Evolutionary conservation across 2,888 invertebrate species (phyloP).

Genomic region (Anthophora plumipes): DNA sequence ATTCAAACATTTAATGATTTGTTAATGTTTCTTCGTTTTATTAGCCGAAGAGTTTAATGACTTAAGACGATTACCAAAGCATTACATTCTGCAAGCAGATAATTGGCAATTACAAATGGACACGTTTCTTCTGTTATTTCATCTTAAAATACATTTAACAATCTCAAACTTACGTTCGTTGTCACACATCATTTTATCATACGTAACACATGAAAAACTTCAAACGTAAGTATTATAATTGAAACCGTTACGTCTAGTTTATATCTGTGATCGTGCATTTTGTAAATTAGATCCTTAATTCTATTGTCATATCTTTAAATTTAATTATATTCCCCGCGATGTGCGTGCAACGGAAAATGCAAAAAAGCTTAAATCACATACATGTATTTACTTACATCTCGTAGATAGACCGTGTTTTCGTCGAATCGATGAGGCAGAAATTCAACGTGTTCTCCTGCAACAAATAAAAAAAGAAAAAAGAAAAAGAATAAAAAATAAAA

Average conservation of each 20-base stretch:
- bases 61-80: conserved; percentile 3
- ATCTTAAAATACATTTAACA: not conserved
- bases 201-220: not conserved
- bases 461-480: conserved; percentile 2
- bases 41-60: not conserved
- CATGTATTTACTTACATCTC: conserved; percentile 30
- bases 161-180: conserved; percentile 31
- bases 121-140: not conserved
- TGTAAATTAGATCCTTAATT: conserved; percentile 32
- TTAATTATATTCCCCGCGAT: conserved; percentile 8
- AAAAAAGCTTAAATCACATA: conserved; percentile 18
- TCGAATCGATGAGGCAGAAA: conserved; percentile 8
- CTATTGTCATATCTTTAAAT: conserved; percentile 9
- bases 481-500: conserved; percentile 30
- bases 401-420: conserved; percentile 19
- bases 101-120: not conserved
- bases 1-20: not conserved
- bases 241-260: conserved; percentile 8
- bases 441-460: conserved; percentile 39
- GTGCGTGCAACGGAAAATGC: conserved; percentile 17
- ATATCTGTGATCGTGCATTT: conserved; percentile 43
- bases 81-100: not conserved
- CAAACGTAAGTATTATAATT: conserved; percentile 6
- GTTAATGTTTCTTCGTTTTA: not conserved
- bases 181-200: not conserved